Conservation (phyloP, 2,888 invertebrate species). For the Eulithis testata region DNA sequence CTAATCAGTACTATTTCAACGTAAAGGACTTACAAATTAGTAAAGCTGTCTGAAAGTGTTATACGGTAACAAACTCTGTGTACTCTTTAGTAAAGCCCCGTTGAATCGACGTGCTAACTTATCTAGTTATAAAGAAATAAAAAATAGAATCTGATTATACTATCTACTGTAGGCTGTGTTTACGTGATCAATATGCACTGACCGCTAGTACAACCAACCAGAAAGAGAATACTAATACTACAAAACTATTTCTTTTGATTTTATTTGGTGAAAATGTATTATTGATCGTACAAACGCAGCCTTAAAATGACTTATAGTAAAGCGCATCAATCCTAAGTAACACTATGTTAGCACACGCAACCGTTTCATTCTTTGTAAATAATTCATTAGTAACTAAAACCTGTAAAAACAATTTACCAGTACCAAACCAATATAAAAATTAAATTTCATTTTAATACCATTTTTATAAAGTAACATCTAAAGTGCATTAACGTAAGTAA, state of each 20-base stretch:
- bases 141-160: conserved; percentile 37
- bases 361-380: conserved; percentile 25
- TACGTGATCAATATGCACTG: conserved; percentile 6
- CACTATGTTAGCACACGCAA: conserved; percentile 26
- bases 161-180: conserved; percentile 30
- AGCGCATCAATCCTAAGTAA: conserved; percentile 28
- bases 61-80: conserved; percentile 48
- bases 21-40: conserved; percentile 67
- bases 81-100: conserved; percentile 26
- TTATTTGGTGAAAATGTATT: conserved; percentile 1
- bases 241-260: background rate
- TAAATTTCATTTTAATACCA: conserved; percentile 14
- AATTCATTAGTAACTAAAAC: conserved; percentile 15
- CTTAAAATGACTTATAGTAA: conserved; percentile 47
- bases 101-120: conserved; percentile 24
- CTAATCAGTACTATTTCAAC: conserved; percentile 45
- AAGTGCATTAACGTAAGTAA: conserved; percentile 23
- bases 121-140: conserved; percentile 30
- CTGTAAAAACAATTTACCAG: conserved; percentile 23
- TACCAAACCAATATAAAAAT: conserved; percentile 17
- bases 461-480: conserved; percentile 6
- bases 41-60: conserved; percentile 75
- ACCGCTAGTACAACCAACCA: background rate
- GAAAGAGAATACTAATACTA: background rate
- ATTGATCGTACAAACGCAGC: conserved; percentile 15